Evolutionary conservation across 2,797 vertebrate genomes (phyloP).

Genomic region (Vespertilio murinus): DNA sequence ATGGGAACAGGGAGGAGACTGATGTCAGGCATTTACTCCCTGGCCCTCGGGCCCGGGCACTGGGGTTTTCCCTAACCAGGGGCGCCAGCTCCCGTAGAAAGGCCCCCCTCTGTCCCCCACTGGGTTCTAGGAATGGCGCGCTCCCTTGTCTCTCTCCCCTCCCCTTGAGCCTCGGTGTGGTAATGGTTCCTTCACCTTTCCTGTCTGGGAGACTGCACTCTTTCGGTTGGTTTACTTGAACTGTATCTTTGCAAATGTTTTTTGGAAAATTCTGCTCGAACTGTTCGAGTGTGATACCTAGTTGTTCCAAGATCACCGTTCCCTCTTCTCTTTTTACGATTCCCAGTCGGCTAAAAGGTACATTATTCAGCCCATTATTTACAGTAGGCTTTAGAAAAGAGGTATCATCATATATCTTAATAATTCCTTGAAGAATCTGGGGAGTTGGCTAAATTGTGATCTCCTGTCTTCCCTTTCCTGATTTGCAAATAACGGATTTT

Average conservation of each 20-base stretch:
- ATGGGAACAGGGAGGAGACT: not conserved
- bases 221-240: not conserved
- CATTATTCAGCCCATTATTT: slow-evolving; percentile 49
- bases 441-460: slow-evolving; percentile 31
- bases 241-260: not conserved
- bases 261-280: not conserved
- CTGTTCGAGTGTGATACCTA: not conserved
- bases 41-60: not conserved
- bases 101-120: no score
- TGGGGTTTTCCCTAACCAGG: not conserved
- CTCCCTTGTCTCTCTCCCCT: not conserved
- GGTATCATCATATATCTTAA: not conserved
- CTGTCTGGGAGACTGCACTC: not conserved
- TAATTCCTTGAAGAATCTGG: slow-evolving; percentile 38
- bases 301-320: not conserved
- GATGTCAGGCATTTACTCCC: not conserved
- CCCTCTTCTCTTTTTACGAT: not conserved
- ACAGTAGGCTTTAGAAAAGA: slow-evolving; percentile 32
- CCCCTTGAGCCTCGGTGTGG: not conserved
- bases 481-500: slow-evolving; percentile 48
- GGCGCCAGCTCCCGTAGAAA: not conserved
- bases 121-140: not conserved
- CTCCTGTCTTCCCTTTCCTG: not conserved
- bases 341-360: not conserved
- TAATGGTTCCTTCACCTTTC: not conserved